Evolutionary conservation across 2,888 invertebrate genomes (phyloP), one percentile per base, ranked within the genome.

Genomic region (Drosophila emarginata): DNA sequence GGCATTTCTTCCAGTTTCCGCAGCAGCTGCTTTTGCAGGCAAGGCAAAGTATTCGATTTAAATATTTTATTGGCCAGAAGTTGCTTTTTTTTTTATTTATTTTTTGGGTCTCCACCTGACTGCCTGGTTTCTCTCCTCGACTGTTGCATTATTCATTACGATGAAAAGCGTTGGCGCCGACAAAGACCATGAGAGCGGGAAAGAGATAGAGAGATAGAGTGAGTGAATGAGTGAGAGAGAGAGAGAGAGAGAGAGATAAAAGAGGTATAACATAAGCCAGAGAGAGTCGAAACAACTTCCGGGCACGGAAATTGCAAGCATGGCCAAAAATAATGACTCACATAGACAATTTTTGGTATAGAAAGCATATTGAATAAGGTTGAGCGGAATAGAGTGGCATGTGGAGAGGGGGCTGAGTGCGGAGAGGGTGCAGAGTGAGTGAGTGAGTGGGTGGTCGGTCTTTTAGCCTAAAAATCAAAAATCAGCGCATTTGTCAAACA

Each of bases 401-500:
- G n/a, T n/a, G 4, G 2, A 45, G 2, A 9, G 18, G 15, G 18
- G 18, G 15, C n/a, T n/a, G n/a, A n/a, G n/a, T n/a, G n/a, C n/a
- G 15, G 40, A 1, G 15, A 9, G 52, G 37, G 45, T 9, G 11
- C 9, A 6, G 39, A 21, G 18, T 12, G 4, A 14, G 62, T 32
- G 57, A 32, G 11, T 18, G 40, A 37, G 3, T 45, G 50, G n/a
- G 52, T 6, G 53, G 12, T 51, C 18, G 37, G 52, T 11, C 59
- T 15, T 62, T 65, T 45, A 60, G 40, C 54, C 60, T 45, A 45
- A 45, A 32, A n/a, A 32, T 18, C 32, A 36, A 40, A 77, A 83
- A 84, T 83, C 82, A 84, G 82, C 81, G 81, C 87, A 84, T 87
- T 82, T 87, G 82, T 82, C 87, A 83, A 83, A 84, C 64, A 87